These are phyloP conservation scores for Amitus sp. DNA, from an alignment of 2,888 invertebrate species.

Conservation along the genomic window DNA sequence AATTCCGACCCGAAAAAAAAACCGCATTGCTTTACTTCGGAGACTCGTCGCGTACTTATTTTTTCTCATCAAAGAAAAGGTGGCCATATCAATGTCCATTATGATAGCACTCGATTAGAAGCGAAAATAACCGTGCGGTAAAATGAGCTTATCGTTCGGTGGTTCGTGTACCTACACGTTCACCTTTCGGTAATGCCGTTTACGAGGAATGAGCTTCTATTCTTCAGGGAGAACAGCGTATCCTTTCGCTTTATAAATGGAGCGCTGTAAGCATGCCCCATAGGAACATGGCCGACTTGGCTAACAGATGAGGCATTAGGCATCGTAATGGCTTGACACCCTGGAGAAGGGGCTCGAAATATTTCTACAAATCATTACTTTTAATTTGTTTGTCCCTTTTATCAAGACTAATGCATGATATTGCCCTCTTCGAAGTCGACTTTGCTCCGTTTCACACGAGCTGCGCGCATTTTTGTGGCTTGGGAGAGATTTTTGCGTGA, in stretches of 20 bases:
- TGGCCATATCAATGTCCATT: no score
- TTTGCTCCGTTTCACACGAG: constrained; percentile 8
- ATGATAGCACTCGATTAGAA: no score
- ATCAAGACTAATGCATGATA: constrained; percentile 42
- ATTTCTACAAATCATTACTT: constrained; percentile 67
- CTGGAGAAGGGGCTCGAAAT: constrained; percentile 54
- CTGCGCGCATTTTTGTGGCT: constrained; percentile 12
- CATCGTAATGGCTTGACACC: constrained; percentile 60
- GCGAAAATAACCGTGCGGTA: background rate
- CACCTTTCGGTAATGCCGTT: constrained; percentile 43
- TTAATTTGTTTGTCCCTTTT: constrained; percentile 60
- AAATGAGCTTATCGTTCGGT: constrained; percentile 25
- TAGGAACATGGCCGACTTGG: constrained; percentile 55
- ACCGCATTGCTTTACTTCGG: no score
- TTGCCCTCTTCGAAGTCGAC: constrained; percentile 18
- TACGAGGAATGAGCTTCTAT: constrained; percentile 39
- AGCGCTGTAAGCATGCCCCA: constrained; percentile 58
- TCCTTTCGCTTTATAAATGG: constrained; percentile 60
- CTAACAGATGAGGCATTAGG: constrained; percentile 65
- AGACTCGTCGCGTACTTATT: no score
- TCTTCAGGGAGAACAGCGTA: constrained; percentile 46
- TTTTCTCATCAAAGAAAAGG: no score
- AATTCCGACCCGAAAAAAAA: no score
- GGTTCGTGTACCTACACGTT: constrained; percentile 39
- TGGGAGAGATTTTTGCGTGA: background rate